These are phyloP conservation scores for Saccostrea cuccullata DNA, from an alignment of 1,140 invertebrate species.

Conservation along the genomic window DNA sequence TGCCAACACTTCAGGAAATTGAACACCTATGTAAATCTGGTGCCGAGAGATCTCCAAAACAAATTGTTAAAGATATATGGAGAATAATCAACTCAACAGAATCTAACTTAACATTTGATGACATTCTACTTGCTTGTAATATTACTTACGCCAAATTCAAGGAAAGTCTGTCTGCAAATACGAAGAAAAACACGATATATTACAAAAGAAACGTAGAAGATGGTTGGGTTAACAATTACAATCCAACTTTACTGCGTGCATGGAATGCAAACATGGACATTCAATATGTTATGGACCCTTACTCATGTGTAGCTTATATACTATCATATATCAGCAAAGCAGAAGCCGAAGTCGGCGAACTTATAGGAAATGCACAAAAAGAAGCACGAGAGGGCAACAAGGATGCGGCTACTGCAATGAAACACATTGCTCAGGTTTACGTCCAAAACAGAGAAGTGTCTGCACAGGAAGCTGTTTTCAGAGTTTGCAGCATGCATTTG, in stretches of 20 bases:
- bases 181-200: constrained; percentile 39
- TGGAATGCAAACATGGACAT: constrained; percentile 58
- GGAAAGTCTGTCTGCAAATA: constrained; percentile 12
- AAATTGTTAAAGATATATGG: not conserved
- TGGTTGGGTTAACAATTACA: constrained; percentile 53
- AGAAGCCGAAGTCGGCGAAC: constrained; percentile 42
- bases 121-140: constrained; percentile 20
- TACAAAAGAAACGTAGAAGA: constrained; percentile 43
- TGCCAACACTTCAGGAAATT: not conserved
- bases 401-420: constrained; percentile 43
- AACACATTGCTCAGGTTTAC: constrained; percentile 47
- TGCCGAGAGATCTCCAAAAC: not conserved
- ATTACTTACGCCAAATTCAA: constrained; percentile 38
- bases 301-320: constrained; percentile 50
- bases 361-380: constrained; percentile 40
- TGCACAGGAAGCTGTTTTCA: constrained; percentile 52
- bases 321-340: constrained; percentile 51
- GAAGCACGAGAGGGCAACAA: constrained; percentile 43
- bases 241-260: constrained; percentile 35
- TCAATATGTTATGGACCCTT: constrained; percentile 52
- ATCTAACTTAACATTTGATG: not conserved
- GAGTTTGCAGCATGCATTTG: constrained; percentile 42
- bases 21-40: not conserved
- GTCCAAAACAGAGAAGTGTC: constrained; percentile 49
- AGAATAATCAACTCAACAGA: not conserved